phyloP scores from a whole-genome alignment of 2,888 invertebrate species.

The Chrysomela aeneicollis region DNA sequence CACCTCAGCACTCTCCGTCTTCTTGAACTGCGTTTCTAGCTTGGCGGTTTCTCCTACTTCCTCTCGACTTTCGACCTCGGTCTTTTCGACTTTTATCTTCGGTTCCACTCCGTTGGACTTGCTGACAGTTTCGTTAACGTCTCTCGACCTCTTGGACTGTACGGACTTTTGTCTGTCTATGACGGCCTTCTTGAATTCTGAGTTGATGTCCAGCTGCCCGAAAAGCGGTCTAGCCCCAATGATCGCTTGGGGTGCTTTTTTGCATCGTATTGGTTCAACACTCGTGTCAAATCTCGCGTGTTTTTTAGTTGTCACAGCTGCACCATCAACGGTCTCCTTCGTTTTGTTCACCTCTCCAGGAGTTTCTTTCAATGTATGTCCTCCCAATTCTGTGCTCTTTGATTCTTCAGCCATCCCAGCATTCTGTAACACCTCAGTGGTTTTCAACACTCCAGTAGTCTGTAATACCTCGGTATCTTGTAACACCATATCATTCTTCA shows the following conservation, averaged over 20 bases:
- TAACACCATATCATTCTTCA: not conserved
- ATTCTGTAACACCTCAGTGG: too few relatives aligned
- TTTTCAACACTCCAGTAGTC: not conserved
- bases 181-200: slow-evolving; percentile 59
- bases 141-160: slow-evolving; percentile 48
- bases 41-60: slow-evolving; percentile 42
- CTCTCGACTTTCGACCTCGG: slow-evolving; percentile 41
- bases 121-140: slow-evolving; percentile 40
- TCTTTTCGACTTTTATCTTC: slow-evolving; percentile 47
- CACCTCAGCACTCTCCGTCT: slow-evolving; percentile 52
- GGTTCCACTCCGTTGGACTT: slow-evolving; percentile 42
- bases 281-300: slow-evolving; percentile 26
- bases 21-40: slow-evolving; percentile 47
- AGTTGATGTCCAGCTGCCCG: slow-evolving; percentile 58
- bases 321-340: not conserved
- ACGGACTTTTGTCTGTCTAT: slow-evolving; percentile 53
- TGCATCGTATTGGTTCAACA: slow-evolving; percentile 49
- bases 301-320: not conserved
- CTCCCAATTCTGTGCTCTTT: not conserved
- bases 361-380: not conserved
- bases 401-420: too few relatives aligned
- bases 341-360: not conserved
- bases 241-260: slow-evolving; percentile 58
- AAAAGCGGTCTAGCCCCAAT: slow-evolving; percentile 60
- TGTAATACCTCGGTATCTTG: not conserved